Conservation (phyloP, 2,888 invertebrate genomes). For the Nemotelus nigrinus region DNA sequence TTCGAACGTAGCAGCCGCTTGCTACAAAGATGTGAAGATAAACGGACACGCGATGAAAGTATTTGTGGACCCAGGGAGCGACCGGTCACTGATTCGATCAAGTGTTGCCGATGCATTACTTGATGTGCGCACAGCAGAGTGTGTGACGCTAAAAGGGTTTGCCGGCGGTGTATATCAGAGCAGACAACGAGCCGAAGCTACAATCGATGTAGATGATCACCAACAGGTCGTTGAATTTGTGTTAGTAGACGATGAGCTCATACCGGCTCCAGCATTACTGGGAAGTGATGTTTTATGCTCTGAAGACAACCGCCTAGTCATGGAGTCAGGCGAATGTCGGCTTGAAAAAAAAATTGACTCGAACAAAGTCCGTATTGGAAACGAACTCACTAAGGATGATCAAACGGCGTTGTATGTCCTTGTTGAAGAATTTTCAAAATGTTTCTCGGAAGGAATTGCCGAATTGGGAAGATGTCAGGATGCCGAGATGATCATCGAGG, state of each 20-base stretch:
- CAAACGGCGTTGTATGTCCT: background rate
- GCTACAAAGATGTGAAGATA: background rate
- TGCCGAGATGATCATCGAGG: background rate
- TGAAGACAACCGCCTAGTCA: background rate
- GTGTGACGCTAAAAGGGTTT: background rate
- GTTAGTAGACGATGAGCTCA: background rate
- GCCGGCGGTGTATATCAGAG: background rate
- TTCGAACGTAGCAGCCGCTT: background rate
- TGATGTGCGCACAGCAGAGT: too few relatives aligned
- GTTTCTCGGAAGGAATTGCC: background rate
- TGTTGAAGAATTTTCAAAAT: background rate
- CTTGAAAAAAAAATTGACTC: background rate
- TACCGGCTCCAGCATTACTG: background rate
- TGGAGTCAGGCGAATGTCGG: background rate
- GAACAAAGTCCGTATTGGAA: background rate
- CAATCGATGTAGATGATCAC: background rate
- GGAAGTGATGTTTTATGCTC: background rate
- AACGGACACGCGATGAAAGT: background rate
- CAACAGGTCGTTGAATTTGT: background rate
- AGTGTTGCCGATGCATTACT: background rate
- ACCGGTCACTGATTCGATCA: background rate
- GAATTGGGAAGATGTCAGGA: background rate
- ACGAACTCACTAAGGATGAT: background rate
- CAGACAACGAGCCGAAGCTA: background rate
- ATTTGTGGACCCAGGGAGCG: slow-evolving; percentile 1